These are phyloP conservation scores for Antitype chi DNA, from an alignment of 2,888 invertebrate species.

Conservation along the genomic window DNA sequence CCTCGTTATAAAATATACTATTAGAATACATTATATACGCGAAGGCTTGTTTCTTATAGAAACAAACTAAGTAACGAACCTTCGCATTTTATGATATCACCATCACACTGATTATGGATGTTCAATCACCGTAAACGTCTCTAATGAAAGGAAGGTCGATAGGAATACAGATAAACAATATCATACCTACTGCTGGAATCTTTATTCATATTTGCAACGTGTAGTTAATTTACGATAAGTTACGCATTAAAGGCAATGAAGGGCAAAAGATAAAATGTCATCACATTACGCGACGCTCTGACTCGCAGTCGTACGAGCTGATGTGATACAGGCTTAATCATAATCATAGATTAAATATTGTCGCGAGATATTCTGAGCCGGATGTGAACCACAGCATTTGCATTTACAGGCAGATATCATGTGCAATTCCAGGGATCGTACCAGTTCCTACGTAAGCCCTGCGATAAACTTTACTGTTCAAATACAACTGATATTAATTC, in stretches of 20 bases:
- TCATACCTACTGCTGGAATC: constrained; percentile 45
- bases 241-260: constrained; percentile 64
- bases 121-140: constrained; percentile 61
- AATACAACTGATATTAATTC: constrained; percentile 55
- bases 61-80: constrained; percentile 38
- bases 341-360: constrained; percentile 67
- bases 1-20: no score
- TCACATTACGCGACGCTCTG: constrained; percentile 56
- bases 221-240: constrained; percentile 45
- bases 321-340: constrained; percentile 68
- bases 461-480: constrained; percentile 61
- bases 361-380: constrained; percentile 75
- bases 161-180: constrained; percentile 51
- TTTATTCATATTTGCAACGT: constrained; percentile 56
- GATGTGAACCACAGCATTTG: constrained; percentile 79
- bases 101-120: constrained; percentile 50
- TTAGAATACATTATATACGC: neutral
- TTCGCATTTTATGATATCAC: constrained; percentile 48
- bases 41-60: constrained; percentile 8
- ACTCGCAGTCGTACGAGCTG: constrained; percentile 29
- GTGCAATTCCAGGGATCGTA: constrained; percentile 60
- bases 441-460: constrained; percentile 48
- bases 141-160: constrained; percentile 67
- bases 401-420: constrained; percentile 72
- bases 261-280: constrained; percentile 63